phyloP scores from a whole-genome alignment of 2,888 invertebrate genomes.

The Pollenia angustigena region DNA sequence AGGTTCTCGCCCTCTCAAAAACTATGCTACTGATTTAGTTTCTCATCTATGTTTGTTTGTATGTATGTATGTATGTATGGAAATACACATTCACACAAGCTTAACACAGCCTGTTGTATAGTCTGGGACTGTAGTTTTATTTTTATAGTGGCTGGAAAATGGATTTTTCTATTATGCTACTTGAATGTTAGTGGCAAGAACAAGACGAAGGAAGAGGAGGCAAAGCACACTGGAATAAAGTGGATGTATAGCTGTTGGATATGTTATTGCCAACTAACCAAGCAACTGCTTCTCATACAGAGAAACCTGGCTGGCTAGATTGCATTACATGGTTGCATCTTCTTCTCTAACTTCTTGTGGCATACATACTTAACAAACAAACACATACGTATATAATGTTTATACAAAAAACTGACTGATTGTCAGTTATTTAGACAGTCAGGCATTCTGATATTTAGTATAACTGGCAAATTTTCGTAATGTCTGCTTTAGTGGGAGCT shows the following conservation, averaged over 20 bases:
- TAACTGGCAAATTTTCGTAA: slow-evolving; percentile 1
- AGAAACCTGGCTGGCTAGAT: slow-evolving; percentile 29
- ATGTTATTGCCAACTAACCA: slow-evolving; percentile 38
- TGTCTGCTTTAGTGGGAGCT: slow-evolving; percentile 54
- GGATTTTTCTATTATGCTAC: slow-evolving; percentile 51
- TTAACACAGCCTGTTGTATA: neutral
- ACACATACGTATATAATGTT: neutral
- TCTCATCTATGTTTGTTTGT: slow-evolving; percentile 4
- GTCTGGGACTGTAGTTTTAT: slow-evolving; percentile 17
- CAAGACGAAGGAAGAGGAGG: neutral
- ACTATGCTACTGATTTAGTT: slow-evolving; percentile 43
- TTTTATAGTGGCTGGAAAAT: slow-evolving; percentile 31
- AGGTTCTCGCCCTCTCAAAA: slow-evolving; percentile 56
- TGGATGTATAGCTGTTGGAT: slow-evolving; percentile 10
- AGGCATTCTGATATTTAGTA: slow-evolving; percentile 20
- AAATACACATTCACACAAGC: slow-evolving; percentile 6
- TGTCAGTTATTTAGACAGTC: slow-evolving; percentile 37
- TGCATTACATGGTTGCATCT: slow-evolving; percentile 46
- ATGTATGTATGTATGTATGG: too few species aligned
- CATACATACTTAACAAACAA: slow-evolving; percentile 27
- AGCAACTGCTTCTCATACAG: neutral
- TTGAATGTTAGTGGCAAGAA: slow-evolving; percentile 27
- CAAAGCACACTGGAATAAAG: neutral
- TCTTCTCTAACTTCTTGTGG: slow-evolving; percentile 23
- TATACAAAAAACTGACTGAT: slow-evolving; percentile 18